phyloP scores from a whole-genome alignment of 2,797 vertebrate genomes.

The Chiroxiphia lanceolata region DNA sequence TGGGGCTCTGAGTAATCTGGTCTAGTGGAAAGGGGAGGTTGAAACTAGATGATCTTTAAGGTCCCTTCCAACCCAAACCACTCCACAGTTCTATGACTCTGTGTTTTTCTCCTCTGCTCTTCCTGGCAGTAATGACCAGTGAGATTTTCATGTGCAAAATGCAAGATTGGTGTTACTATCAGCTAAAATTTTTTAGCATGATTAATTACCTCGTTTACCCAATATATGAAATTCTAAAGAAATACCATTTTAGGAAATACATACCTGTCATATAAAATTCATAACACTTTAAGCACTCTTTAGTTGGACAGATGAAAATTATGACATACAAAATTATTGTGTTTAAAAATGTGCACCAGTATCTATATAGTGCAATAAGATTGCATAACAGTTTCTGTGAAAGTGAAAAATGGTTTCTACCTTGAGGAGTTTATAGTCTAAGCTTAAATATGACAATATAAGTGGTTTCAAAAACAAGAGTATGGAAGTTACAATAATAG shows the following conservation, averaged over 20 bases:
- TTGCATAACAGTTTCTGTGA: neutral
- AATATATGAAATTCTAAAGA: neutral
- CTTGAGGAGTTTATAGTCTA: neutral
- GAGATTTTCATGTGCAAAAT: neutral
- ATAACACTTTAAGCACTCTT: neutral
- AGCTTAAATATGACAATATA: neutral
- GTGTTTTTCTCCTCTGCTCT: neutral
- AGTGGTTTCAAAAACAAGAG: neutral
- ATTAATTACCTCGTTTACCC: neutral
- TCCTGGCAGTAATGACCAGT: neutral
- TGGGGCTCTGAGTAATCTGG: neutral
- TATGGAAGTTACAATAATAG: neutral
- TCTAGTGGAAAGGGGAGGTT: accelerated
- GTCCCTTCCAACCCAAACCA: neutral
- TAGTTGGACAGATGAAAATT: neutral
- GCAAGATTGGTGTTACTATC: neutral
- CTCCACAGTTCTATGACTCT: neutral
- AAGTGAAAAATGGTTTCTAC: conserved; percentile 4
- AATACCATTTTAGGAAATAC: conserved; percentile 2
- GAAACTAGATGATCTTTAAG: neutral
- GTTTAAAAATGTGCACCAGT: conserved; percentile 1
- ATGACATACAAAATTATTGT: neutral
- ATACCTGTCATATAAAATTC: neutral
- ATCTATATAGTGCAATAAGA: neutral
- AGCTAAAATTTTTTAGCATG: neutral